These are phyloP conservation scores for Oplegnathus fasciatus DNA, from an alignment of 2,113 vertebrate genomes.

Conservation along the genomic window DNA sequence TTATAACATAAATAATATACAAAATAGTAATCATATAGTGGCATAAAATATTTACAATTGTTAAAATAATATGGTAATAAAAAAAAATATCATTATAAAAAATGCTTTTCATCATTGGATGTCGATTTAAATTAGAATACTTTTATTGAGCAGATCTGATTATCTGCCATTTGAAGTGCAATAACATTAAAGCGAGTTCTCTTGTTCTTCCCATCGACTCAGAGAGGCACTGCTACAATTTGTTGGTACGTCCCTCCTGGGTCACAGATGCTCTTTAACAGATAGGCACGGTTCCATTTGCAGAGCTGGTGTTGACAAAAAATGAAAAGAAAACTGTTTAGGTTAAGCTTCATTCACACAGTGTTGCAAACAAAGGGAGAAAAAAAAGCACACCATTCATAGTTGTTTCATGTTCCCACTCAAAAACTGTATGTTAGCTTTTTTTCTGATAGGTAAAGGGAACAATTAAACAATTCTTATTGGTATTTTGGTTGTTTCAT, in stretches of 20 bases:
- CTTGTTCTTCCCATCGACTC: not conserved
- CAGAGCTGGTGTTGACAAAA: slow-evolving; percentile 48
- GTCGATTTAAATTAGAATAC: slow-evolving; percentile 23
- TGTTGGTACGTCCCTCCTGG: slow-evolving; percentile 26
- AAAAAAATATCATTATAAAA: slow-evolving; percentile 52
- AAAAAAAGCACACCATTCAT: not conserved
- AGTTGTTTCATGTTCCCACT: not conserved
- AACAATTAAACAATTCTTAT: not conserved
- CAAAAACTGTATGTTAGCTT: not conserved
- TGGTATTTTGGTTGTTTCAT: slow-evolving; percentile 21
- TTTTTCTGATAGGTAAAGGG: not conserved
- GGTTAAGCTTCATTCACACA: slow-evolving; percentile 6
- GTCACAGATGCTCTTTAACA: slow-evolving; percentile 45
- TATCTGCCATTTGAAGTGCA: slow-evolving; percentile 36
- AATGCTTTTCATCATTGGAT: slow-evolving; percentile 28
- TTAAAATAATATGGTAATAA: slow-evolving; percentile 13
- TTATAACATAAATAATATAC: slow-evolving; percentile 65
- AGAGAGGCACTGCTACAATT: slow-evolving; percentile 16
- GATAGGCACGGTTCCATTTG: slow-evolving; percentile 44
- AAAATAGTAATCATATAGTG: slow-evolving; percentile 28
- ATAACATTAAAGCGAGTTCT: slow-evolving; percentile 16
- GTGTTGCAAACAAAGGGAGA: not conserved
- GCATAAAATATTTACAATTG: slow-evolving; percentile 52
- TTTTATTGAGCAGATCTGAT: not conserved
- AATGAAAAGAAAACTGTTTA: slow-evolving; percentile 4